A percentile compares a stretch with the other conserved stretches of the same genome.
These are phyloP conservation scores for Holothuria scabra DNA, from an alignment of 53 echinoderm and acorn worm species.

Conservation along the genomic window DNA sequence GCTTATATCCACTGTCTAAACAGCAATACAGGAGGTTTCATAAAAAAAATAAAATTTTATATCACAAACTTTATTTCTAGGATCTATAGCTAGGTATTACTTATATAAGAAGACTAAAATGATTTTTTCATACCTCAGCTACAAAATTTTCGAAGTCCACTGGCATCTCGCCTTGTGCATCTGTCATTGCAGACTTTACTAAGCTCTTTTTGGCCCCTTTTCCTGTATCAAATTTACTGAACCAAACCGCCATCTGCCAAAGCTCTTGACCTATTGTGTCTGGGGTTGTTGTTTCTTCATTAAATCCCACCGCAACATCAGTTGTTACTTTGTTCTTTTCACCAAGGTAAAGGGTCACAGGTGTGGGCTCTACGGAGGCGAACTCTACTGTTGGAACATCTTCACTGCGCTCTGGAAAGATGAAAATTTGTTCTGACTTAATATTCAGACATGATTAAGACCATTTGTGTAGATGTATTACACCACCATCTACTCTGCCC, in stretches of 20 bases:
- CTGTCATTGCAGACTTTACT: slow-evolving; percentile 5
- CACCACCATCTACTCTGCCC: no score
- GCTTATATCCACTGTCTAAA: no score
- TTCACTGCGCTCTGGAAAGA: not conserved
- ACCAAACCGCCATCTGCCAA: slow-evolving; percentile 68
- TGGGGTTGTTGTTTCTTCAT: slow-evolving; percentile 33
- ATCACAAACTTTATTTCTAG: no score
- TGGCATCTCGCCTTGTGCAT: slow-evolving; percentile 35
- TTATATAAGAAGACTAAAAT: not conserved
- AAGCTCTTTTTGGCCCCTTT: slow-evolving; percentile 38
- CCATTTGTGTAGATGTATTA: no score
- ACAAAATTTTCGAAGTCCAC: slow-evolving; percentile 37
- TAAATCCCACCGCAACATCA: slow-evolving; percentile 32
- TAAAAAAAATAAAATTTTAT: no score
- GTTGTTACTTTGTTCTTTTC: slow-evolving; percentile 11
- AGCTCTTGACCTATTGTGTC: slow-evolving; percentile 40
- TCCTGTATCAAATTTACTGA: slow-evolving; percentile 54
- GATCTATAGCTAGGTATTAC: no score
- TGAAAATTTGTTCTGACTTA: no score
- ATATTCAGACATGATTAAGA: no score
- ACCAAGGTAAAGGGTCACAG: slow-evolving; percentile 32
- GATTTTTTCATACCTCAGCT: slow-evolving; percentile 11
- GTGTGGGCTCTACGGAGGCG: not conserved
- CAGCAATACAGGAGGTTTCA: no score
- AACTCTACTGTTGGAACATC: slow-evolving; percentile 17